Conservation (phyloP, 2,888 invertebrate species). For the Odontomyia ornata region DNA sequence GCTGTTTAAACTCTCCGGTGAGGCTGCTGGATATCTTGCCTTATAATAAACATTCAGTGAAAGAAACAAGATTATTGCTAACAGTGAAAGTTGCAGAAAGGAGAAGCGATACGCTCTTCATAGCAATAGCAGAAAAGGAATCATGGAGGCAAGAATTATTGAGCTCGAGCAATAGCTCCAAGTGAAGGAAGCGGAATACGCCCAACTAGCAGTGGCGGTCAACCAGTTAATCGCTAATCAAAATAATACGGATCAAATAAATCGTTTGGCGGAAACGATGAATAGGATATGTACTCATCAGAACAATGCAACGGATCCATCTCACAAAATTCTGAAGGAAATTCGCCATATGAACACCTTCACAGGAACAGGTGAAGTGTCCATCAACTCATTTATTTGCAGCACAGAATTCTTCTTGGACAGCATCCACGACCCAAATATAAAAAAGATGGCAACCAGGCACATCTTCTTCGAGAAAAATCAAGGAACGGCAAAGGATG, state of each 20-base stretch:
- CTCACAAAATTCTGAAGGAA: not conserved
- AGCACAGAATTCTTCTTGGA: not conserved
- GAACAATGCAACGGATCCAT: not conserved
- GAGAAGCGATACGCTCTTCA: too few relatives aligned
- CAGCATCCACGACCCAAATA: not conserved
- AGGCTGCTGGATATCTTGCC: too few relatives aligned
- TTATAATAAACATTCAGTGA: too few relatives aligned
- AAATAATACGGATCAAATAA: constrained; percentile 3
- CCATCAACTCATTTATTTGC: constrained; percentile 11
- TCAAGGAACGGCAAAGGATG: constrained; percentile 7
- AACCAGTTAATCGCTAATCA: not conserved
- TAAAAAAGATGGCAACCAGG: not conserved
- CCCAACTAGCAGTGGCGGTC: constrained; percentile 13
- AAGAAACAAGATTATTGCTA: too few relatives aligned
- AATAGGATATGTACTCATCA: not conserved
- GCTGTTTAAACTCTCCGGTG: too few relatives aligned
- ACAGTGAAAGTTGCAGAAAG: too few relatives aligned
- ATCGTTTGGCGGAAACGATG: not conserved
- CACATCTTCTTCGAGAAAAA: constrained; percentile 29
- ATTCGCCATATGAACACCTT: constrained; percentile 7
- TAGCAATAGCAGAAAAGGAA: too few relatives aligned
- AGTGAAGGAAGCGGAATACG: not conserved
- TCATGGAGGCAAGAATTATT: constrained; percentile 5
- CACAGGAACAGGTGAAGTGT: constrained; percentile 12
- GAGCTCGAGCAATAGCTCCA: not conserved